Base-by-base conservation (phyloP, 1,140 invertebrate species). In the Conus betulinus region DNA sequence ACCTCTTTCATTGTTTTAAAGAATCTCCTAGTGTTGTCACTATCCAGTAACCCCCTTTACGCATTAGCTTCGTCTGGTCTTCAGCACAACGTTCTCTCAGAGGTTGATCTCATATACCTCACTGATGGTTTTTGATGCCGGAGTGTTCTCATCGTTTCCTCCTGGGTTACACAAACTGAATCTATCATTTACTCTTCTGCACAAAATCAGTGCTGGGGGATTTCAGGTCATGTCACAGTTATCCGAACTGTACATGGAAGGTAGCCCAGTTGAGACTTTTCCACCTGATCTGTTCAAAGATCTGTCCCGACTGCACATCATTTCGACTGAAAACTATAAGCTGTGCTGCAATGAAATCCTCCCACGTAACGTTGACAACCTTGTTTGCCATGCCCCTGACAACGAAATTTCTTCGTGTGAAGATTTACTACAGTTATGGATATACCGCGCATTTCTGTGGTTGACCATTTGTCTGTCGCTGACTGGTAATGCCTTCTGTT, bases 351-450 rank as follows among this genome's bases (percentile, higher is more conserved):
- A 27, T 39, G 39, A 25, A 10, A n/a, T 87, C 3, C 89, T 88
- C 86, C 90, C 90, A 39, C 6, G 39, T 6, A n/a, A 76, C 17
- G 86, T 90, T 51, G 23, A 87, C 17, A 23, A 25, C 5, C 10
- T 25, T 4, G 23, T 8, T 5, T 89, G 88, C 51, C 51, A 74
- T 57, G 88, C 88, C n/a, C 88, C 88, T 7, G 51, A 27, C 13
- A 81, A 89, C 52, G 88, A 90, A 57, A 85, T 92, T 53, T 92
- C 92, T 8, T 92, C 92, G 1, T 92, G 92, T 84, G 84, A 83
- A 20, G 88, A 92, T 57, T 71, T 92, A 52, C 85, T 92, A 55
- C 57, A 78, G 25, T 87, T 85, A 27, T 63, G 85, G 27, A 15
- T 87, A n/a, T 87, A 91, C 3, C 84, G 89, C 6, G 84, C 88